Evolutionary conservation across 1,140 invertebrate species (phyloP).

Genomic region (Matsumurasca onukii): DNA sequence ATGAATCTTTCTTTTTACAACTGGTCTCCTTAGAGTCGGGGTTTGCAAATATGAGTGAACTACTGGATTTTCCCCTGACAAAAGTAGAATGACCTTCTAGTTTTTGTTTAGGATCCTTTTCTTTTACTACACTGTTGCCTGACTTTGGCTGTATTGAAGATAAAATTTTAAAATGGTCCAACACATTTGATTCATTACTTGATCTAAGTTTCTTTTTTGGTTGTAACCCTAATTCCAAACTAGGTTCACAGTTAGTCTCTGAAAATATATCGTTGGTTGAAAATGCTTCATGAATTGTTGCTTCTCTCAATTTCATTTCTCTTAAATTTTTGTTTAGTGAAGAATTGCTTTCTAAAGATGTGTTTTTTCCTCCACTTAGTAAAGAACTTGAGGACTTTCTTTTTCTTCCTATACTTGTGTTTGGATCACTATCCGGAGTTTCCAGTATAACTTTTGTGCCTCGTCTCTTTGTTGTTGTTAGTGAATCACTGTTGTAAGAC

Average conservation of each 20-base stretch:
- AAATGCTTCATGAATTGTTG: not conserved
- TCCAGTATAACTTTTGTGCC: slow-evolving; percentile 8
- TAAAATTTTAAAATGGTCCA: not conserved
- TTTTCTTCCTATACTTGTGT: not conserved
- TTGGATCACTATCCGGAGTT: slow-evolving; percentile 13
- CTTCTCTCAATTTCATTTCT: not conserved
- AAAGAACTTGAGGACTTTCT: too few species aligned
- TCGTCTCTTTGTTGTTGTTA: not conserved
- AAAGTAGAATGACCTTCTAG: too few species aligned
- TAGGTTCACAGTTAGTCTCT: too few species aligned
- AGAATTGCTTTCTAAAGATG: not conserved
- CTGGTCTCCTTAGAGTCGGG: too few species aligned
- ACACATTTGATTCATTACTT: slow-evolving; percentile 4
- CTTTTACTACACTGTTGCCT: too few species aligned
- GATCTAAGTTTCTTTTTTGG: slow-evolving; percentile 12
- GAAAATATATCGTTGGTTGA: not conserved
- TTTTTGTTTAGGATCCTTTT: too few species aligned
- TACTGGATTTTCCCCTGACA: too few species aligned
- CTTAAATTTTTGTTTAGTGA: not conserved
- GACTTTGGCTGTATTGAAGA: too few species aligned
- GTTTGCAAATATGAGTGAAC: too few species aligned
- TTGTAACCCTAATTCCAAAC: not conserved
- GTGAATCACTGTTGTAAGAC: slow-evolving; percentile 11
- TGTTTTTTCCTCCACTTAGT: too few species aligned
- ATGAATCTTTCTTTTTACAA: too few species aligned